Percentiles rank a stretch among this genome's conserved stretches.
phyloP scores from a whole-genome alignment of 2,113 vertebrate genomes.

The Cichladusa arquata region DNA sequence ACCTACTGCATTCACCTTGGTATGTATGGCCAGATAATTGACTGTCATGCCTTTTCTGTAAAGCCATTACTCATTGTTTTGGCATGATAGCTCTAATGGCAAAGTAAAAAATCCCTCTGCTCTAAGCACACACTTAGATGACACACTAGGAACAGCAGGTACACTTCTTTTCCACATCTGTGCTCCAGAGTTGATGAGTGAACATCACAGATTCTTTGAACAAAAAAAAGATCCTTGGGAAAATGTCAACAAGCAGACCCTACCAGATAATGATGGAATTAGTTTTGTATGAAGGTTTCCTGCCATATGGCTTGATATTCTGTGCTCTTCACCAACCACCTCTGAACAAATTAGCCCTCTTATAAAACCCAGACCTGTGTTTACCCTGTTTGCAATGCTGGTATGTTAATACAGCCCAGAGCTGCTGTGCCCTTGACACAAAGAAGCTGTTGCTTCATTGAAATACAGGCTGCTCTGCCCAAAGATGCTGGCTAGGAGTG shows the following conservation, averaged over 20 bases:
- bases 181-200: background rate
- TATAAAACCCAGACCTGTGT: background rate
- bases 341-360: background rate
- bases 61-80: conserved; percentile 13
- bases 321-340: background rate
- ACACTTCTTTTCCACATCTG: background rate
- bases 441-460: background rate
- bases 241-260: background rate
- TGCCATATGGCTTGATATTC: conserved; percentile 18
- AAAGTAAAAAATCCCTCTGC: background rate
- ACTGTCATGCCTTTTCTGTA: background rate
- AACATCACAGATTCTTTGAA: background rate
- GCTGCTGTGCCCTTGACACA: background rate
- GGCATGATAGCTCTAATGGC: background rate
- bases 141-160: background rate
- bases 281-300: background rate
- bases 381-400: background rate
- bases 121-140: background rate
- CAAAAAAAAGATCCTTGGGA: background rate
- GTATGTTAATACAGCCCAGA: background rate
- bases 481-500: background rate
- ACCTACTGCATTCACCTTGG: conserved; percentile 18
- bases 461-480: background rate
- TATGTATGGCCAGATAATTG: background rate
- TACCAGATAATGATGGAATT: background rate